Base-by-base conservation (phyloP, 2,888 invertebrate species). In the Smittia sp. region DNA sequence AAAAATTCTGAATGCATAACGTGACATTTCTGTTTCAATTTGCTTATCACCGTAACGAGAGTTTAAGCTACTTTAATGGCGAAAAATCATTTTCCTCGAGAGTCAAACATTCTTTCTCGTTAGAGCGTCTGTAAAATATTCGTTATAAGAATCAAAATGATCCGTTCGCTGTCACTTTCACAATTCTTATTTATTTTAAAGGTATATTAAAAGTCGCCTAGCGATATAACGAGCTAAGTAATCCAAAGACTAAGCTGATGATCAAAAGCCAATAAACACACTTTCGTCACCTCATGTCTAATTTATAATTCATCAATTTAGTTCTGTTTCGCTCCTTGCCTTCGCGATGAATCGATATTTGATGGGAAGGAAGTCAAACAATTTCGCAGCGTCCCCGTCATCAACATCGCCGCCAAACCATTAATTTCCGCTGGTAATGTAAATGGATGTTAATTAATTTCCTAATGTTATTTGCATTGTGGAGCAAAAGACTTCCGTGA, bases 371-470 rank as follows among this genome's bases (percentile, higher is more conserved):
- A 58, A 20, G 58, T 58, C 9, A 22, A 58, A 58, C 22, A 22
- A 58, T 22, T 58, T 58, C 11, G 7, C 22, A 2, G 4, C 58
- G 58, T 58, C 58, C 20, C 22, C 22, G 22, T 46, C 46, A 15
- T 46, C 46, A 15, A 9, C 58, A n/a, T 22, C 58, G n/a, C 58
- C 58, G 11, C 58, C 58, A 62, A 72, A 72, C 72, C 72, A 72
- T 72, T 72, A 72, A 72, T 72, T 72, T 72, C 72, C 72, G 72
- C 38, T 70, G 13, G 58, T 58, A 72, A 72, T 62, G 72, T 70
- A 70, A 70, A 58, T 72, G 72, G 58, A 62, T 72, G 72, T 39
- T 72, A 72, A 72, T 72, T 72, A 72, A 72, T 72, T 72, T 62
- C 72, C 38, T 72, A 72, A 72, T 72, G 72, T 72, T 54, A 38